phyloP scores from a whole-genome alignment of 1,140 invertebrate genomes.

The Drosophila navojoa region DNA sequence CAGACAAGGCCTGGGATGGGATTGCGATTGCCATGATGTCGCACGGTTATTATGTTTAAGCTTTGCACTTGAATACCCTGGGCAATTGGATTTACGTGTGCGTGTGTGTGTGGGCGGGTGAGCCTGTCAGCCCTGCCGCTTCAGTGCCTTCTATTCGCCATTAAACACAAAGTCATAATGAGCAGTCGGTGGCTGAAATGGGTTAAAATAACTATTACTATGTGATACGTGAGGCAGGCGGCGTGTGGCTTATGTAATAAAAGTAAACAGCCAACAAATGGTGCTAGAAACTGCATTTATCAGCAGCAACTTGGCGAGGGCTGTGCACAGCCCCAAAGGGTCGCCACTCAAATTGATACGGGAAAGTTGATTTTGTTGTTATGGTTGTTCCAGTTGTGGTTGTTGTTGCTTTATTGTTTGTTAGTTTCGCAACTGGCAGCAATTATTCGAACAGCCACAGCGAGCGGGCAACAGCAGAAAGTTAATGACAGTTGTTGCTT shows the following conservation, averaged over 20 bases:
- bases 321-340: conserved; percentile 12
- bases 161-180: conserved; percentile 81
- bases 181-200: conserved; percentile 74
- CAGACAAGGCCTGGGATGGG: conserved; percentile 14
- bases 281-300: conserved; percentile 64
- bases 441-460: conserved; percentile 33
- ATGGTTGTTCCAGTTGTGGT: conserved; percentile 9
- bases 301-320: conserved; percentile 49
- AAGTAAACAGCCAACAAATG: conserved; percentile 67
- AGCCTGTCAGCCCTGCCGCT: conserved; percentile 12
- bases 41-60: conserved; percentile 67
- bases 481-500: conserved; percentile 42
- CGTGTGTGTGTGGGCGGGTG: neutral
- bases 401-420: conserved; percentile 30
- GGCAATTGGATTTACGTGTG: conserved; percentile 58
- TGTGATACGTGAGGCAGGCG: conserved; percentile 42
- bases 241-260: conserved; percentile 69
- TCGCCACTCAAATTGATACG: conserved; percentile 42
- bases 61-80: conserved; percentile 70
- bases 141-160: conserved; percentile 71
- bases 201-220: conserved; percentile 75
- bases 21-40: conserved; percentile 23
- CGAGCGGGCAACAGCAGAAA: conserved; percentile 20
- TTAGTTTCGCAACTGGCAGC: conserved; percentile 32
- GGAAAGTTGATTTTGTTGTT: conserved; percentile 25